Evolutionary conservation across 2,888 invertebrate species (phyloP).

Genomic region (Lithophane leautieri): DNA sequence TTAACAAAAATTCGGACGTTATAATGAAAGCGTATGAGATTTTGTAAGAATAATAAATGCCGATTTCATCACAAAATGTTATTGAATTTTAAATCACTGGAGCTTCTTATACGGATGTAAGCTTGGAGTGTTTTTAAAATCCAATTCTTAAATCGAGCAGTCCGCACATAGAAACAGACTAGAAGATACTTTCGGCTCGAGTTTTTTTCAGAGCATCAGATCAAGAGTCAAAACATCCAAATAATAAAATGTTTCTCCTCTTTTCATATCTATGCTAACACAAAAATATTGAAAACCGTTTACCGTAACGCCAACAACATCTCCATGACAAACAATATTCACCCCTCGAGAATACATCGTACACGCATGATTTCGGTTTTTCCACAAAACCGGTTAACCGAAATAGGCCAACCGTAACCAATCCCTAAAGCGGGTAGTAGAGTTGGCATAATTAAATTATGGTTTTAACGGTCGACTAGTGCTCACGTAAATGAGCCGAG

Average conservation of each 20-base stretch:
- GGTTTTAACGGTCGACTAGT: conserved; percentile 68
- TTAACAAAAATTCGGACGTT: conserved; percentile 30
- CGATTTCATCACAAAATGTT: background rate
- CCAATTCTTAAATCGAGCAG: background rate
- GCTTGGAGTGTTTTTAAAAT: no score
- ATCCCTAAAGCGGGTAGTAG: conserved; percentile 58
- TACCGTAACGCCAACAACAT: conserved; percentile 1
- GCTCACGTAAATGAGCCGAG: conserved; percentile 72
- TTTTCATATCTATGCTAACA: background rate
- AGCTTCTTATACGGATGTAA: background rate
- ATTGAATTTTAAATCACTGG: background rate
- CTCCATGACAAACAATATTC: conserved; percentile 40
- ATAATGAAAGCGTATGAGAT: conserved; percentile 18
- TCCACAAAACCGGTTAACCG: conserved; percentile 47
- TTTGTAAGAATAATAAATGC: conserved; percentile 6
- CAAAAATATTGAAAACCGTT: conserved; percentile 5
- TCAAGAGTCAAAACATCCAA: background rate
- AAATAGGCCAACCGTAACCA: conserved; percentile 43
- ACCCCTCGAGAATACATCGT: conserved; percentile 22
- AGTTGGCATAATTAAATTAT: conserved; percentile 73
- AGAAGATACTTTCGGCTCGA: no score
- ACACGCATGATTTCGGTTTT: conserved; percentile 42
- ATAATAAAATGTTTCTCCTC: background rate
- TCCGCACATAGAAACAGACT: background rate
- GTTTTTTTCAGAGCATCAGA: background rate